Base-by-base conservation (phyloP, 64 coral and sea anemone species). In the Actinia equina region DNA sequence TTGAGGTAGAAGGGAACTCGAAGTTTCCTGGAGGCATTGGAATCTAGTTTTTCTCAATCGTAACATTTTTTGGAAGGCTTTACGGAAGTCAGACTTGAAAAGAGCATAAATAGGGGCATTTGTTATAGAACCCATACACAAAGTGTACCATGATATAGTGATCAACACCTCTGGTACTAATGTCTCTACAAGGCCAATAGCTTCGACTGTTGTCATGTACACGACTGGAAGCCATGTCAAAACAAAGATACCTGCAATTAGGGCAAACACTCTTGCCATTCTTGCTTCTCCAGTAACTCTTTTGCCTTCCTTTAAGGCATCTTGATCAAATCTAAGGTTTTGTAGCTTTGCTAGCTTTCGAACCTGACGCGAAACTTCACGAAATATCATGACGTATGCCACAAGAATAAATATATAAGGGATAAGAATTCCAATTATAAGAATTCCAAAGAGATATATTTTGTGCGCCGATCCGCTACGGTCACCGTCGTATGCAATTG, bases 351-450 rank as follows among this genome's bases (percentile, higher is more conserved):
- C 85, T 51, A 88, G 77, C 43, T 90, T 96, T 76, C 78, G 64
- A 2, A 89, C 88, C 43, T 93, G 80, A 43, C 88, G 91, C 17
- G 91, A 89, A 46, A 96, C 94, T 89, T 96, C 91, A 16, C 91
- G 64, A 84, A 93, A 96, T 67, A 96, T 96, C 51, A 86, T 86
- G 52, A 96, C 88, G 23, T 96, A 96, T 16, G 91, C 94, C 77
- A 93, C 58, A 64, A 96, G 64, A 58, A 96, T 93, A 44, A 92
- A 90, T 63, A 96, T 77, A 18, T 96, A 96, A n/a, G 94, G 94
- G 51, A 92, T 20, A 79, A 96, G 59, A 12, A 96, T 87, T 52
- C 88, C 92, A 7, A 93, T 45, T 10, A 92, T 83, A 23, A 92
- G 62, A 62, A 96, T 96, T 7, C 85, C 88, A 19, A 96, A 77